Base-by-base conservation (phyloP, 2,797 vertebrate species). In the Heterohyrax brucei region DNA sequence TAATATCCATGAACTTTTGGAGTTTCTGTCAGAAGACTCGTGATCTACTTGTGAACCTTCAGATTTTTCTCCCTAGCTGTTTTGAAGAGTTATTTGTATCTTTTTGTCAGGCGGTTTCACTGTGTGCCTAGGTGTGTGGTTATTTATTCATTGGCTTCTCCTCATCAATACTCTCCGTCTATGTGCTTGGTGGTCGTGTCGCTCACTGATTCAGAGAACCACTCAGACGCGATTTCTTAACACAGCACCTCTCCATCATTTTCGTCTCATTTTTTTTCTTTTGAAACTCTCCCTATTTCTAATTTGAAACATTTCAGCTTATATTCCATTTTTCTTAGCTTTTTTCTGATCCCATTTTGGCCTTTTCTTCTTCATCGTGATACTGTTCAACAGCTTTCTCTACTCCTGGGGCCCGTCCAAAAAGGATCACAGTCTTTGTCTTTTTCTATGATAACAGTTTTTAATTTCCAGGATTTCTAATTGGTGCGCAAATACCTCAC, bases 381-480 rank as follows among this genome's bases (percentile, higher is more conserved):
- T 87, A 85, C 0, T 82, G 10, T 46, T 72, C n/a, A 77, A 81
- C 73, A 79, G 44, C 56, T 89, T 77, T 88, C 18, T 70, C n/a
- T 89, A 21, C 44, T 62, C 2, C 18, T 10, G 3, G 14, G 8
- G 5, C 7, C 18, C 18, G 46, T 84, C 9, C 64, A 53, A 76
- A 89, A 77, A 33, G 68, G 64, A 82, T 83, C 53, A 53, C 6
- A 46, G 28, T 61, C 24, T 76, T 62, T 89, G 91, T 44, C 7
- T 21, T 89, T 48, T 73, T 78, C 59, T 66, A 28, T 70, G 46
- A 59, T 48, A 78, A 73, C 19, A 21, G 48, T 92, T 93, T 94
- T 91, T 89, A 75, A 48, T 88, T 72, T 91, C 3, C 21, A 79
- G 10, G 4, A 46, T 89, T 53, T 91, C 82, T 85, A 59, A 83